A percentile compares a stretch with the other conserved stretches of the same genome.
phyloP scores from a whole-genome alignment of 2,888 invertebrate genomes.

The Cephus spinipes region DNA sequence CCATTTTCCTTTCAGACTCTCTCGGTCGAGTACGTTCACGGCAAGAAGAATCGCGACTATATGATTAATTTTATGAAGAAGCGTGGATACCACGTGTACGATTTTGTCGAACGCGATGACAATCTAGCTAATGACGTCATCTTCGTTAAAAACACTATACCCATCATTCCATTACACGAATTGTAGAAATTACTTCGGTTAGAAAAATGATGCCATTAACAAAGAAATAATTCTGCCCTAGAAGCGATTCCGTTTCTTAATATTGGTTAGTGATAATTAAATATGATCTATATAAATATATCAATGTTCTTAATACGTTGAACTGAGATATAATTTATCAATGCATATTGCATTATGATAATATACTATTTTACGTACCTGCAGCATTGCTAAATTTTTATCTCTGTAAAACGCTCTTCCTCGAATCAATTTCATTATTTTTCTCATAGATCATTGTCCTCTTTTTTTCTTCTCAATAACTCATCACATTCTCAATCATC shows the following conservation, averaged over 20 bases:
- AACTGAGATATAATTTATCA: background rate
- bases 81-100: constrained; percentile 63
- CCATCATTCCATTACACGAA: background rate
- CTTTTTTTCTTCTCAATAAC: background rate
- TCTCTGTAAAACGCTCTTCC: background rate
- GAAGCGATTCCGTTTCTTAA: no score
- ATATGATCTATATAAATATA: no score
- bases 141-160: constrained; percentile 60
- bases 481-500: constrained; percentile 13
- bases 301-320: no score
- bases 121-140: constrained; percentile 69
- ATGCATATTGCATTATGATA: background rate
- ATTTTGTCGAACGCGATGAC: constrained; percentile 61
- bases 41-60: constrained; percentile 58
- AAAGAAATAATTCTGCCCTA: no score
- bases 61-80: constrained; percentile 62
- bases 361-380: background rate
- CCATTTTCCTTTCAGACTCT: constrained; percentile 52
- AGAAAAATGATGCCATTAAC: background rate
- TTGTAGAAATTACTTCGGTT: background rate
- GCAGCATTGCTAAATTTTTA: background rate
- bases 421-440: background rate
- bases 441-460: no score
- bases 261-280: no score
- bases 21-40: constrained; percentile 68